Evolutionary conservation across 1,140 invertebrate genomes (phyloP).

Genomic region (Drosophila kurseongensis): DNA sequence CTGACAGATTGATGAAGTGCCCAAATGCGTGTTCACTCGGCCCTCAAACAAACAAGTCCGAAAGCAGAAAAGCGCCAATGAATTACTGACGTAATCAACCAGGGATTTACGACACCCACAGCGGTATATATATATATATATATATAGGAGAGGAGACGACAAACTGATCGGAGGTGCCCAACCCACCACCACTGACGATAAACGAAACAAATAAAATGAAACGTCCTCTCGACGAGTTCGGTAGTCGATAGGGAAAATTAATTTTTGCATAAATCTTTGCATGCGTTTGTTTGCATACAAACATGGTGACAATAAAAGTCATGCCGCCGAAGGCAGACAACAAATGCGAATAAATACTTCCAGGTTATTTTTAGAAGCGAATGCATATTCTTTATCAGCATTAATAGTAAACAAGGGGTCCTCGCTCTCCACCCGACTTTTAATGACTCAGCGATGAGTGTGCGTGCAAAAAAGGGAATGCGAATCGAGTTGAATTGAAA

Average conservation of each 20-base stretch:
- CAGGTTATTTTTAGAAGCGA: conserved; percentile 44
- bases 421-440: conserved; percentile 11
- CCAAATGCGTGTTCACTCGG: conserved; percentile 37
- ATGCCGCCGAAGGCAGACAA: conserved; percentile 13
- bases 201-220: conserved; percentile 55
- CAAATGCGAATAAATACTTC: conserved; percentile 14
- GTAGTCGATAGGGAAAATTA: conserved; percentile 44
- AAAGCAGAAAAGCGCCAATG: conserved; percentile 33
- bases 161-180: conserved; percentile 14
- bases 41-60: conserved; percentile 14
- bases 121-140: background rate
- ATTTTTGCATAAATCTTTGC: conserved; percentile 77
- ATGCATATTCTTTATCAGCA: conserved; percentile 56
- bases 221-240: conserved; percentile 10
- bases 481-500: conserved; percentile 32
- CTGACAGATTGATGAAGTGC: conserved; percentile 49
- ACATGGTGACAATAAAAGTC: conserved; percentile 42
- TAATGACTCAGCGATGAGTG: conserved; percentile 52
- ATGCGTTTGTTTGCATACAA: conserved; percentile 28
- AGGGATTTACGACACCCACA: conserved; percentile 46
- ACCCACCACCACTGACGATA: conserved; percentile 41
- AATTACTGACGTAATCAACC: conserved; percentile 67
- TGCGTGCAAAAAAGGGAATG: conserved; percentile 37
- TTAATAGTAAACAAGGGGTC: conserved; percentile 51
- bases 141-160: background rate